Evolutionary conservation across 2,113 vertebrate genomes (phyloP).

Genomic region (Acinonyx jubatus): DNA sequence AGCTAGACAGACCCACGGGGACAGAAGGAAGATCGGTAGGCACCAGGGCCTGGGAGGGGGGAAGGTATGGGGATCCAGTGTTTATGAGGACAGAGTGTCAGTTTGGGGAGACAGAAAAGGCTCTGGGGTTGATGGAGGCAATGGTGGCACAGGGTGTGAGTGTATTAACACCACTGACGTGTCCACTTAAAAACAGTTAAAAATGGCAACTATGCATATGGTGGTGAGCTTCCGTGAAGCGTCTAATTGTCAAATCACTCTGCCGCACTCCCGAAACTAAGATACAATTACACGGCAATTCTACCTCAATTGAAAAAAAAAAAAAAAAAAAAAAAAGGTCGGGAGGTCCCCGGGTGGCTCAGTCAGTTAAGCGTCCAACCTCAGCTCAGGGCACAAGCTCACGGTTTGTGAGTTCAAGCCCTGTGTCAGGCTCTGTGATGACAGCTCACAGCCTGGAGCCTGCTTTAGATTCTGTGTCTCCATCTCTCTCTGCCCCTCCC

Average conservation of each 20-base stretch:
- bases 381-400: too few species aligned
- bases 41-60: not conserved
- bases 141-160: fast-evolving
- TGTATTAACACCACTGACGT: not conserved
- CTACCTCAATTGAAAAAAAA: not conserved
- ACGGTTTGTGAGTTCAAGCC: too few species aligned
- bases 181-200: not conserved
- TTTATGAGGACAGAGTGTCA: not conserved
- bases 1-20: too few species aligned
- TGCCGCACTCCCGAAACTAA: not conserved
- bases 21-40: not conserved
- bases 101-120: not conserved
- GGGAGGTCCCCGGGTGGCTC: too few species aligned
- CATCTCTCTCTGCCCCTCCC: too few species aligned
- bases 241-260: not conserved
- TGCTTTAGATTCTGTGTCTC: too few species aligned
- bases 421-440: too few species aligned
- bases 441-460: too few species aligned
- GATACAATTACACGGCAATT: too few species aligned
- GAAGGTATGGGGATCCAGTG: fast-evolving
- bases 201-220: fast-evolving
- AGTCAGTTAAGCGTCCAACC: too few species aligned
- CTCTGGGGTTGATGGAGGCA: not conserved
- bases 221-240: not conserved
- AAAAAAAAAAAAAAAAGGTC: too few species aligned